A percentile compares a stretch with the other conserved stretches of the same genome.
These are phyloP conservation scores for Anaspis maculata DNA, from an alignment of 2,888 invertebrate genomes.

Conservation along the genomic window DNA sequence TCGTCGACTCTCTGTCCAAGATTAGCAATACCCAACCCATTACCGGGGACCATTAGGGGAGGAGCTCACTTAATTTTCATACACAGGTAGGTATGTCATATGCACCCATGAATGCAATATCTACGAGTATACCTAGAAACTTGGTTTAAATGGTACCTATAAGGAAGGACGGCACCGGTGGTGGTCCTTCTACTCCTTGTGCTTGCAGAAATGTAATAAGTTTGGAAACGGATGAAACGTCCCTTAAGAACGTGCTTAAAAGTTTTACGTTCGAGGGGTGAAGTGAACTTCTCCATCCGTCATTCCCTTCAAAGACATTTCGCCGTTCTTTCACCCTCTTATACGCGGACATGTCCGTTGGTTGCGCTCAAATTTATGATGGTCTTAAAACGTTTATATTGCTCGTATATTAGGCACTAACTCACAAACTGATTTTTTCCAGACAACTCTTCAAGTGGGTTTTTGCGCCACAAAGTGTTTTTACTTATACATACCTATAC, in stretches of 20 bases:
- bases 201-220: conserved; percentile 1
- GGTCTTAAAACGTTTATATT: conserved; percentile 12
- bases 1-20: no score
- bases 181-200: no score
- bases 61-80: no score
- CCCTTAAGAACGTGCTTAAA: conserved; percentile 11
- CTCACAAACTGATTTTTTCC: not conserved
- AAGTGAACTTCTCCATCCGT: conserved; percentile 14
- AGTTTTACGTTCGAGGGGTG: conserved; percentile 9
- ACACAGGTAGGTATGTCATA: no score
- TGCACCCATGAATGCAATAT: no score
- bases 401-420: conserved; percentile 9
- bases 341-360: conserved; percentile 4
- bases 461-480: not conserved
- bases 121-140: no score
- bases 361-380: conserved; percentile 11
- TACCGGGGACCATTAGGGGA: no score
- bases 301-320: conserved; percentile 13
- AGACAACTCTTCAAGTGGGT: not conserved
- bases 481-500: not conserved
- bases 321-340: conserved; percentile 10
- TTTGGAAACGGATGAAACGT: conserved; percentile 10
- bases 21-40: no score
- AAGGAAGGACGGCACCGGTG: no score
- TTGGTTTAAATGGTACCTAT: no score